Base-by-base conservation (phyloP, 2,888 invertebrate genomes). In the Hydroisotoma schaefferi region DNA sequence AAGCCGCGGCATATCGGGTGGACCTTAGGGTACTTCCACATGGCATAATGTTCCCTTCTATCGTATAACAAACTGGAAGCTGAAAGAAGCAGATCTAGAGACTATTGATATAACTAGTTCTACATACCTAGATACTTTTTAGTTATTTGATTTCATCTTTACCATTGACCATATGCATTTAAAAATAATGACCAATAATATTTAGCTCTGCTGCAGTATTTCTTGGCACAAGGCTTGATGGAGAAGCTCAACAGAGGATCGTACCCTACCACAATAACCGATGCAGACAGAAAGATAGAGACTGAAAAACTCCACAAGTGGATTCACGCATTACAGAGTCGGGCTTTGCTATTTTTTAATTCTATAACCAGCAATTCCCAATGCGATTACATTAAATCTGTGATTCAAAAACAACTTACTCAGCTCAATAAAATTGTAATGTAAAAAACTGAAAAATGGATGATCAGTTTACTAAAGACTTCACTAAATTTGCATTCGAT, bases 171-270 rank as follows among this genome's bases (percentile, higher is more conserved):
- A n/a, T n/a, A n/a, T n/a, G n/a, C n/a, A n/a, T n/a, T n/a, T n/a
- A n/a, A n/a, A n/a, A n/a, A n/a, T n/a, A n/a, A n/a, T n/a, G n/a
- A n/a, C n/a, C n/a, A n/a, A n/a, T 40, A 5, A 2, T 28, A 47
- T 40, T 5, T 27, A 65, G 65, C 65, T 38, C 49, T 56, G n/a
- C 57, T 63, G 15, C 62, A 66, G 27, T 63, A 60, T 38, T 63
- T 55, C 29, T 44, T 62, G n/a, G 53, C 62, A 6, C 62, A 66
- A 66, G 62, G 60, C 8, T 57, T 66, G 15, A 27, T 61, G 12
- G 37, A 46, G 15, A 47, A 49, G 33, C 20, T 43, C 22, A 22
- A 47, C n/a, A 44, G 15, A 20, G 1, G 1, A 12, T n/a, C 5
- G 22, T 37, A 33, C 49, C n/a, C n/a, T n/a, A n/a, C n/a, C n/a